Percentiles rank a stretch among this genome's conserved stretches.
Evolutionary conservation across 2,797 vertebrate species (phyloP).

Genomic region (Apodemus agrarius): DNA sequence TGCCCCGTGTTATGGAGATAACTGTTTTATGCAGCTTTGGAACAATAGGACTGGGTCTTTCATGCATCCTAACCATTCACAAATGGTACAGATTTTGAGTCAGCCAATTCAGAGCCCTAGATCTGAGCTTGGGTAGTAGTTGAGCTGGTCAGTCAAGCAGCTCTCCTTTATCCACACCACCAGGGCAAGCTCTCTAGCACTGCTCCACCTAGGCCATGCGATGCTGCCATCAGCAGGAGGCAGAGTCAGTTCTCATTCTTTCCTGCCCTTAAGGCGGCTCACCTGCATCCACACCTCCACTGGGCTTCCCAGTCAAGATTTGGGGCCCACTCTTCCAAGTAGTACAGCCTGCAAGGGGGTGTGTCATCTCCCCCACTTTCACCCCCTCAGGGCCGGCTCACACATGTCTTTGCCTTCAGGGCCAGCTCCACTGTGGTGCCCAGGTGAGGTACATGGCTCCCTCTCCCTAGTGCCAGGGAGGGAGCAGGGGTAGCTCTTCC

Average conservation of each 20-base stretch:
- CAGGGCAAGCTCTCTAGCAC: too few relatives aligned
- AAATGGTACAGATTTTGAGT: background rate
- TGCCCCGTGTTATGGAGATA: background rate
- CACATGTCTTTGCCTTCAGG: background rate
- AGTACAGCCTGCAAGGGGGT: background rate
- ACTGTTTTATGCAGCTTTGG: background rate
- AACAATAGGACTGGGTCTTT: background rate
- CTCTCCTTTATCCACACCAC: background rate
- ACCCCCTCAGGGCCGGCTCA: background rate
- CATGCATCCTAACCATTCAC: background rate
- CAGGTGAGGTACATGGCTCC: background rate
- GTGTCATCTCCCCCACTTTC: background rate
- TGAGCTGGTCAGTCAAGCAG: background rate
- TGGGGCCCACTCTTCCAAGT: background rate
- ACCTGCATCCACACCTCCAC: background rate
- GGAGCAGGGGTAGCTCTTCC: background rate
- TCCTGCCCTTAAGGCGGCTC: background rate
- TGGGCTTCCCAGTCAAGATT: background rate
- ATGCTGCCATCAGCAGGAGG: background rate
- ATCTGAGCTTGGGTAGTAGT: background rate
- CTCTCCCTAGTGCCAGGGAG: background rate
- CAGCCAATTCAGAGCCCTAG: background rate
- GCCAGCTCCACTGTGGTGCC: background rate
- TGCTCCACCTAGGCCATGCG: too few relatives aligned
- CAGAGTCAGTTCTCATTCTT: background rate